These are phyloP conservation scores for Lymantria monacha DNA, from an alignment of 2,888 invertebrate genomes.

Conservation along the genomic window DNA sequence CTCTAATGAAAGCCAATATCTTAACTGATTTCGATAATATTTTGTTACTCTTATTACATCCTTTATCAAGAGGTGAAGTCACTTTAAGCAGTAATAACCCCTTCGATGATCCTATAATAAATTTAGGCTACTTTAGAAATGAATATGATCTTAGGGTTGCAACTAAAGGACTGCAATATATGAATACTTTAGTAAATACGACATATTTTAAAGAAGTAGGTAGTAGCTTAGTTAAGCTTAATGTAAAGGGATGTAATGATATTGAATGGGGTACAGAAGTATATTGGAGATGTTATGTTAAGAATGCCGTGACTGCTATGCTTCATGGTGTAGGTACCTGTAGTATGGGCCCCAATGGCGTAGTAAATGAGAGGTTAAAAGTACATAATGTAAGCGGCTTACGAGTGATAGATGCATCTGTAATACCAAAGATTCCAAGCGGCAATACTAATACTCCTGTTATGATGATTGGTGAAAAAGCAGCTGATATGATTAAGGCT, in stretches of 20 bases:
- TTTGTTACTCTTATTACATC: conserved; percentile 51
- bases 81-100: conserved; percentile 54
- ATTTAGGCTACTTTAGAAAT: conserved; percentile 55
- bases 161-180: conserved; percentile 52
- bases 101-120: conserved; percentile 55
- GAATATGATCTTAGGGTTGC: conserved; percentile 44
- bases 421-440: conserved; percentile 52
- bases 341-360: conserved; percentile 60
- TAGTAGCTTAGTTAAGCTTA: conserved; percentile 43
- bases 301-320: conserved; percentile 79
- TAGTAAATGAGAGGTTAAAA: conserved; percentile 34
- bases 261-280: conserved; percentile 74
- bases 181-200: conserved; percentile 49
- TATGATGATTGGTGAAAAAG: conserved; percentile 70
- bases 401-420: conserved; percentile 63
- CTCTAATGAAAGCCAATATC: conserved; percentile 48
- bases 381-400: conserved; percentile 51
- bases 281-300: conserved; percentile 85
- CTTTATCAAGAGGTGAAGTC: conserved; percentile 59
- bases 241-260: conserved; percentile 77
- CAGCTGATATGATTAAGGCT: conserved; percentile 32
- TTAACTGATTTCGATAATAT: conserved; percentile 50
- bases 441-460: conserved; percentile 54
- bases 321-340: conserved; percentile 82
- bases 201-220: conserved; percentile 48